Base-by-base conservation (phyloP, 2,888 invertebrate genomes). In the Nomada flava region DNA sequence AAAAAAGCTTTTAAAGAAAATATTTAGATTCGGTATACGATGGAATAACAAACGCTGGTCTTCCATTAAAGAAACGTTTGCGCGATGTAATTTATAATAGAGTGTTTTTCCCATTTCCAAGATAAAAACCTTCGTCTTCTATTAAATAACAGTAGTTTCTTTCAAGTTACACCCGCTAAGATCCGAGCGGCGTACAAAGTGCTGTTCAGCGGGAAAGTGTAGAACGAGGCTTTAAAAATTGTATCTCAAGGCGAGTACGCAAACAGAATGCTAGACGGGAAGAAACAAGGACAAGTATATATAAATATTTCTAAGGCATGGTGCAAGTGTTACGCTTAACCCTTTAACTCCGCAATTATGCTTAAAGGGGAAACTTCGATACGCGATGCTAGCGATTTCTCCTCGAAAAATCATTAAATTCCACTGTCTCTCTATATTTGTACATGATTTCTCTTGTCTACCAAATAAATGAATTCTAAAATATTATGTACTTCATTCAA, bases 271-370 rank as follows among this genome's bases (percentile, higher is more conserved):
- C 15, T 29, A 26, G 55, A 63, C 68, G 36, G 23, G 62, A 68
- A 42, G 67, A 63, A 68, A 76, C 76, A 75, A 63, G 78, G 76
- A 26, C 69, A 52, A 69, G 76, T 20, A 7, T 79, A 76, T 63
- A 79, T 63, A 79, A 79, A 79, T 79, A 76, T 76, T 76, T 59
- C 59, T 63, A 64, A 68, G 69, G 57, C 76, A 67, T 50, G 42
- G 23, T 63, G 63, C 53, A 63, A 68, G 76, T 76, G 57, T 69
- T 76, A 62, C 55, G 76, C 42, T 64, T 79, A 76, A 79, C 78
- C 69, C 76, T 63, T 79, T 76, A 76, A 76, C 78, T 69, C 69
- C 13, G 69, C 57, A 76, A 79, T 79, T 79, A 79, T 44, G 57
- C 63, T 79, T 76, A 64, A 79, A 76, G 78, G 63, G 63, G 78